A percentile compares a stretch with the other conserved stretches of the same genome.
Evolutionary conservation across 2,888 invertebrate genomes (phyloP).

Genomic region (Sinotaia quadrata): DNA sequence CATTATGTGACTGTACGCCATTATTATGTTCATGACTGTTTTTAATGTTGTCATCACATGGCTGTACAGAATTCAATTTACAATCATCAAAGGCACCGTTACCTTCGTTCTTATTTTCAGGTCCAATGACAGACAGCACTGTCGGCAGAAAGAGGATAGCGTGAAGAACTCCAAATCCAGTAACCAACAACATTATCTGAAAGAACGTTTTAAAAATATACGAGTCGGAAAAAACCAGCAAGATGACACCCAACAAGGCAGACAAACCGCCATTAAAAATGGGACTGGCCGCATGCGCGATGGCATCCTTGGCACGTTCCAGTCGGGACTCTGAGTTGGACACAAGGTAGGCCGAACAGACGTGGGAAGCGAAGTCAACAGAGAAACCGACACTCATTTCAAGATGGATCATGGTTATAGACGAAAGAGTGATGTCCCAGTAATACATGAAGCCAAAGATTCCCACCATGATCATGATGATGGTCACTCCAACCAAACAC

Average conservation of each 20-base stretch:
- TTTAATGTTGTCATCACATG: no score
- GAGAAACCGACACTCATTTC: constrained; percentile 63
- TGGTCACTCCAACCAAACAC: constrained; percentile 51
- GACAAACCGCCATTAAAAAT: constrained; percentile 55
- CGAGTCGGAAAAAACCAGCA: constrained; percentile 44
- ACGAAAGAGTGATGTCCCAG: constrained; percentile 54
- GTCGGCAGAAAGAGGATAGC: constrained; percentile 51
- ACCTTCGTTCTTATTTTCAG: constrained; percentile 7
- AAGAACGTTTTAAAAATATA: constrained; percentile 54
- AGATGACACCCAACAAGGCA: constrained; percentile 48
- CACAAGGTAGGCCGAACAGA: constrained; percentile 51
- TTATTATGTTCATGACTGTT: no score
- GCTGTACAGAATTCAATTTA: not conserved
- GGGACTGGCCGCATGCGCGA: constrained; percentile 46
- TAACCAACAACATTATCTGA: constrained; percentile 52
- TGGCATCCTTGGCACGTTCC: constrained; percentile 38
- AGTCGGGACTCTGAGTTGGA: constrained; percentile 32
- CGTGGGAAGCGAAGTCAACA: constrained; percentile 56
- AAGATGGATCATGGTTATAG: constrained; percentile 61
- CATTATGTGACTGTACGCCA: no score
- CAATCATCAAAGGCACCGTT: not conserved
- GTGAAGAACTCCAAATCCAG: constrained; percentile 47
- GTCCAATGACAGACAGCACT: constrained; percentile 43
- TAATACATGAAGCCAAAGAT: constrained; percentile 60
- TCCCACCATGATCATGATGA: constrained; percentile 56